Percentiles rank a stretch among this genome's conserved stretches.
Conservation (phyloP, 2,113 vertebrate genomes). For the Chrysemys picta region DNA sequence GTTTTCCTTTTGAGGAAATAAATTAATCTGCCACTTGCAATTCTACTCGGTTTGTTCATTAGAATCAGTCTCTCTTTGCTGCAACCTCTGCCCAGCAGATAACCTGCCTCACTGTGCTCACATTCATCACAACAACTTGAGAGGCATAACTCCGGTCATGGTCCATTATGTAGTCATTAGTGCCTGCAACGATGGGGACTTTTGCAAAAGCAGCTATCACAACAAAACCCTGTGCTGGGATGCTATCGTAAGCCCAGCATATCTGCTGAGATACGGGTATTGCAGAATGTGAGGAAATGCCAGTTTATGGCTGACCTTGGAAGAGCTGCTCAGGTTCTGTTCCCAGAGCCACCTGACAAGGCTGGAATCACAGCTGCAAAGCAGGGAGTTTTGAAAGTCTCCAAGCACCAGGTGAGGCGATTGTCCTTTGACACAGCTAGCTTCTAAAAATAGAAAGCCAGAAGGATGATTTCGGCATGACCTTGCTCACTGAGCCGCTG, state of each 20-base stretch:
- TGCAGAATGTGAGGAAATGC: not conserved
- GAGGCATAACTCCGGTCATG: not conserved
- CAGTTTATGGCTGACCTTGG: not conserved
- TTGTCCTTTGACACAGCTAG: not conserved
- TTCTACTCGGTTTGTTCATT: conserved; percentile 57
- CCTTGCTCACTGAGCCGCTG: not conserved
- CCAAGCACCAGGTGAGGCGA: not conserved
- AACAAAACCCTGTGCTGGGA: accelerated
- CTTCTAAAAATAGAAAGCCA: not conserved
- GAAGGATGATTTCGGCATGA: not conserved
- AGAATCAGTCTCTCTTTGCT: not conserved
- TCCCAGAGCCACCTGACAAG: not conserved
- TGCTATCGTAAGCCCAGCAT: not conserved
- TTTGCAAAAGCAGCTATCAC: not conserved
- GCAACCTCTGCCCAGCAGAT: conserved; percentile 36
- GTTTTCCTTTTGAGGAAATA: conserved; percentile 63
- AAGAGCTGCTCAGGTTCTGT: not conserved
- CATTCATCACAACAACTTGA: conserved; percentile 17
- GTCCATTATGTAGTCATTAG: not conserved
- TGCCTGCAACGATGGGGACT: not conserved
- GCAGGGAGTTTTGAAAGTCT: not conserved
- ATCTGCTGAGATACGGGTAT: accelerated
- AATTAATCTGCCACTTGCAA: conserved; percentile 68
- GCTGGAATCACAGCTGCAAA: not conserved
- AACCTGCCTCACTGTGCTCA: conserved; percentile 10